Base-by-base conservation (phyloP, 1,140 invertebrate species). In the Atta colombica region DNA sequence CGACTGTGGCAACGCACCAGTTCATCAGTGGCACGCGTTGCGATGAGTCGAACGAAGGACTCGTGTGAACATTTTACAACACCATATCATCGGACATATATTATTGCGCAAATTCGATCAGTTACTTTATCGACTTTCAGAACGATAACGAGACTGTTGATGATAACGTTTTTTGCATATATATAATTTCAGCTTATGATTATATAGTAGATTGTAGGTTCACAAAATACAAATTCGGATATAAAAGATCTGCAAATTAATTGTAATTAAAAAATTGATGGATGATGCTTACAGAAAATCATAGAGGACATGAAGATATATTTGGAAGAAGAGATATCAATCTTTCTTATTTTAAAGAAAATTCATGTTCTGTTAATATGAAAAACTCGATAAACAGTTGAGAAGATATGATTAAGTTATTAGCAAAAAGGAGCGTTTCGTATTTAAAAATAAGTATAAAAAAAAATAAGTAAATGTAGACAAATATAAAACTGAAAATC, bases 51-150 rank as follows among this genome's bases (percentile, higher is more conserved):
- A 49, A 49, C 18, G 60, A 85, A 77, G 74, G 58, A 61, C 77
- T 31, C 66, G 14, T 35, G 45, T 12, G 35, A 12, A 28, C 39
- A 87, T 85, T 84, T 89, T 75, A 58, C 66, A 74, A 74, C 28
- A 81, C n/a, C 3, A n/a, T 35, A n/a, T 28, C 16, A 53, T 18
- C 58, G 39, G 39, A 35, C 25, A 77, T 71, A n/a, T 77, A 74
- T 55, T 58, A 86, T 77, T 90, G 86, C 88, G 88, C 88, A 49
- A 86, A 86, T 90, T 88, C 61, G 82, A 91, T 91, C 88, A 53
- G 10, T 25, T 68, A 85, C 66, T 80, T 77, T 71, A 84, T 90
- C 53, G 71, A 87, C 71, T 82, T 84, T 66, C n/a, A 81, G 65
- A 68, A 55, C 58, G 58, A 25, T 25, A 25, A 61, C 66, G 16